These are phyloP conservation scores for Leucophora obtusa DNA, from an alignment of 2,888 invertebrate species.

Conservation along the genomic window DNA sequence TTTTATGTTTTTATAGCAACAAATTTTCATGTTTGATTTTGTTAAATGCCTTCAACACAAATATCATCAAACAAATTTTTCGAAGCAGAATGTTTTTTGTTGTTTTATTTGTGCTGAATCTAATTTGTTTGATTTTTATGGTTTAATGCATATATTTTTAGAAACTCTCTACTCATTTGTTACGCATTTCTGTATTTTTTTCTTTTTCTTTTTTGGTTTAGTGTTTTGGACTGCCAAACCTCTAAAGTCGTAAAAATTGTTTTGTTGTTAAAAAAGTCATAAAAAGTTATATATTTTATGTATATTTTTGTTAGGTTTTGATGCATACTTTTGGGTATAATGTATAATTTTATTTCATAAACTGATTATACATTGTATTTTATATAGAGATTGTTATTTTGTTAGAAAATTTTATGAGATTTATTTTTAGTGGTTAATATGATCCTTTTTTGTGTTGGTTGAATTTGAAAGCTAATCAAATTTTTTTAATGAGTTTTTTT, in stretches of 20 bases:
- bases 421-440: too few relatives aligned
- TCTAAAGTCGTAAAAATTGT: constrained; percentile 56
- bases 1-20: constrained; percentile 12
- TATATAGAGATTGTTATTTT: constrained; percentile 10
- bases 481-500: too few relatives aligned
- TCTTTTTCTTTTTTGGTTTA: constrained; percentile 15
- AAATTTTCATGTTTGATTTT: constrained; percentile 7
- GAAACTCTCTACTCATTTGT: constrained; percentile 21
- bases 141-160: constrained; percentile 23
- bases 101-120: neutral
- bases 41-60: constrained; percentile 12
- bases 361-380: constrained; percentile 45
- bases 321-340: constrained; percentile 48
- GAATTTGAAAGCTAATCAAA: too few relatives aligned
- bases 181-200: constrained; percentile 19
- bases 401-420: too few relatives aligned
- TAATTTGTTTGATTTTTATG: constrained; percentile 46
- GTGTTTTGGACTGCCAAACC: constrained; percentile 32
- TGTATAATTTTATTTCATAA: constrained; percentile 45
- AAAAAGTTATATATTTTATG: neutral
- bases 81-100: neutral
- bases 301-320: constrained; percentile 25
- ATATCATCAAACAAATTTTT: constrained; percentile 9
- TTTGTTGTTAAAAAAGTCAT: constrained; percentile 29
- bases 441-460: too few relatives aligned